Conservation (phyloP, 2,113 vertebrate species). For the Turnix velox region DNA sequence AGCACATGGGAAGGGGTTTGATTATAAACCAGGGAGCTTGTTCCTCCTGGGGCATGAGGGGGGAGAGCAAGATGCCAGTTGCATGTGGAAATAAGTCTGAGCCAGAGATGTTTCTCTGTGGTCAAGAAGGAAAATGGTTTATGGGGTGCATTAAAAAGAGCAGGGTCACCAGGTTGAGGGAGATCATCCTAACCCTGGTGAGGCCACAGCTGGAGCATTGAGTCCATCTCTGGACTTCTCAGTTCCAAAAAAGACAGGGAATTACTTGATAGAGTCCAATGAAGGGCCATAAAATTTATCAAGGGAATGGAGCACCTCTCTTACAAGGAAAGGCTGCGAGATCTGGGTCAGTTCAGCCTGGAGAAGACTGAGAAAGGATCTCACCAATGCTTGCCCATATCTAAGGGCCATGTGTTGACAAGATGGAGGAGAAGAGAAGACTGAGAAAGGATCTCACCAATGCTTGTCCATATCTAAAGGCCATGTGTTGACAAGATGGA, state of each 20-base stretch:
- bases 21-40: background rate
- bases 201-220: background rate
- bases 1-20: background rate
- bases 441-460: no score
- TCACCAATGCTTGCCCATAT: no score
- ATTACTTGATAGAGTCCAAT: background rate
- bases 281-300: background rate
- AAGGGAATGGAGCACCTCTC: background rate
- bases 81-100: background rate
- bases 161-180: background rate
- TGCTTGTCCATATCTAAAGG: no score
- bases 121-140: background rate
- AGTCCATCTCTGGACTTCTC: background rate
- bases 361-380: no score
- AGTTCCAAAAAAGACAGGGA: background rate
- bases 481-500: no score
- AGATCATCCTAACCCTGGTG: background rate
- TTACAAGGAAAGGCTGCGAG: background rate
- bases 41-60: background rate
- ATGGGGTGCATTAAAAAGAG: background rate
- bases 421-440: no score
- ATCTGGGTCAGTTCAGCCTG: background rate
- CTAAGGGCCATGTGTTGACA: no score
- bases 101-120: background rate
- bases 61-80: background rate